A percentile compares a stretch with the other conserved stretches of the same genome.
phyloP scores from a whole-genome alignment of 2,113 vertebrate genomes.

The Amphilophus citrinellus region DNA sequence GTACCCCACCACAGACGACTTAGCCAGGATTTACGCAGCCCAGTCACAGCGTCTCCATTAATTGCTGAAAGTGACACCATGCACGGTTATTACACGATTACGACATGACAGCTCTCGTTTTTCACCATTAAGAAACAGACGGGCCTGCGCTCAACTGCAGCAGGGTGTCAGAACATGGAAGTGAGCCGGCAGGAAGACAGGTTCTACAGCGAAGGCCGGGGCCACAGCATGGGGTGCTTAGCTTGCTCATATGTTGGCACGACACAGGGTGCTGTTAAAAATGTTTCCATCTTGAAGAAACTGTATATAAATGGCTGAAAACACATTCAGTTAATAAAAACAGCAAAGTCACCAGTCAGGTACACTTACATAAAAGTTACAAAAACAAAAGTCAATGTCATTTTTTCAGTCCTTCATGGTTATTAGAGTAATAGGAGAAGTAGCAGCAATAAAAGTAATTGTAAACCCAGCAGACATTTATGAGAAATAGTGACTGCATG shows the following conservation, averaged over 20 bases:
- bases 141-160: slow-evolving; percentile 67
- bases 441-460: background rate
- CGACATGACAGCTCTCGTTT: slow-evolving; percentile 81
- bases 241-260: slow-evolving; percentile 55
- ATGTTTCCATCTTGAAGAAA: slow-evolving; percentile 19
- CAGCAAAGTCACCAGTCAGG: background rate
- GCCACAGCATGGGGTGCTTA: slow-evolving; percentile 48
- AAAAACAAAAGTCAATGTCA: background rate
- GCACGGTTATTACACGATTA: slow-evolving; percentile 80
- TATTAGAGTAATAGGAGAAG: background rate
- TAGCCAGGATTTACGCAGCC: slow-evolving; percentile 77
- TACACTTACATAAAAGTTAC: background rate
- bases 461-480: slow-evolving; percentile 21
- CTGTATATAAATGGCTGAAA: slow-evolving; percentile 5
- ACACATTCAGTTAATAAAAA: slow-evolving; percentile 10
- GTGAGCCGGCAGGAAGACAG: slow-evolving; percentile 53
- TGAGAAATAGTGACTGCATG: slow-evolving; percentile 33
- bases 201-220: slow-evolving; percentile 40
- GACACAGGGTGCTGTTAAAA: slow-evolving; percentile 13
- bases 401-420: background rate
- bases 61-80: slow-evolving; percentile 80
- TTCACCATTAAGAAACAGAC: slow-evolving; percentile 74
- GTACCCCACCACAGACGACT: slow-evolving; percentile 57
- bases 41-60: slow-evolving; percentile 78
- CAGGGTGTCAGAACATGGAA: slow-evolving; percentile 61